Evolutionary conservation across 2,113 vertebrate species (phyloP).

Genomic region (Marmota flaviventris): DNA sequence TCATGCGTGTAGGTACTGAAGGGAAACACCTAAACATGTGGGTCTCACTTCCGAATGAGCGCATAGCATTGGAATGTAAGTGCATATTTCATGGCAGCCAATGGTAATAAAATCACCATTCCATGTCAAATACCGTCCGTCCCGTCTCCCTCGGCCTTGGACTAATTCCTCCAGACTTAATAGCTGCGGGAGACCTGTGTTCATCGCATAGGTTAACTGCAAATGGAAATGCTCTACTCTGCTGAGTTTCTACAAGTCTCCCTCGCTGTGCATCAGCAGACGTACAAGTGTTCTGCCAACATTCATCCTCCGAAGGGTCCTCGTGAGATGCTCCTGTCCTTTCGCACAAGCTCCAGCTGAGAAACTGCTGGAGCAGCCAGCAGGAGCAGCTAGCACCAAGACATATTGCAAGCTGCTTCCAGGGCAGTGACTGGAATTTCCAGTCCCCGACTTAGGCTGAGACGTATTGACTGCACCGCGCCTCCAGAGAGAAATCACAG

Average conservation of each 20-base stretch:
- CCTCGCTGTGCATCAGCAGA: neutral
- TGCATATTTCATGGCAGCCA: neutral
- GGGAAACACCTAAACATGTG: neutral
- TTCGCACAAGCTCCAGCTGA: neutral
- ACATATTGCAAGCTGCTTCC: slow-evolving; percentile 36
- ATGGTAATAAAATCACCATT: slow-evolving; percentile 64
- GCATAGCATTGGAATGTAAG: neutral
- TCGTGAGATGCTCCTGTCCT: neutral
- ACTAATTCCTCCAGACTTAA: neutral
- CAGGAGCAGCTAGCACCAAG: neutral
- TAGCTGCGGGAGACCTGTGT: neutral
- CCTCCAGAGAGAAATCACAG: slow-evolving; percentile 42
- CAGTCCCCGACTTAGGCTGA: slow-evolving; percentile 47
- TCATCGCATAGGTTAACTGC: slow-evolving; percentile 41
- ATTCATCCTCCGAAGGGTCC: slow-evolving; percentile 45
- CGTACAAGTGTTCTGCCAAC: neutral
- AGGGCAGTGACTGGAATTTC: slow-evolving; percentile 41
- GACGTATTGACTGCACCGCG: neutral
- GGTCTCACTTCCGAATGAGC: neutral
- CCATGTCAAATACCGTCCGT: slow-evolving; percentile 50
- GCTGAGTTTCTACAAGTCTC: neutral
- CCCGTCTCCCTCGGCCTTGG: neutral
- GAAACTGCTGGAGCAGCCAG: neutral
- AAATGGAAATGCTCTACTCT: slow-evolving; percentile 50
- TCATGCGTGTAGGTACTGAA: neutral